Base-by-base conservation (phyloP, 2,797 vertebrate genomes). In the Artibeus jamaicensis region DNA sequence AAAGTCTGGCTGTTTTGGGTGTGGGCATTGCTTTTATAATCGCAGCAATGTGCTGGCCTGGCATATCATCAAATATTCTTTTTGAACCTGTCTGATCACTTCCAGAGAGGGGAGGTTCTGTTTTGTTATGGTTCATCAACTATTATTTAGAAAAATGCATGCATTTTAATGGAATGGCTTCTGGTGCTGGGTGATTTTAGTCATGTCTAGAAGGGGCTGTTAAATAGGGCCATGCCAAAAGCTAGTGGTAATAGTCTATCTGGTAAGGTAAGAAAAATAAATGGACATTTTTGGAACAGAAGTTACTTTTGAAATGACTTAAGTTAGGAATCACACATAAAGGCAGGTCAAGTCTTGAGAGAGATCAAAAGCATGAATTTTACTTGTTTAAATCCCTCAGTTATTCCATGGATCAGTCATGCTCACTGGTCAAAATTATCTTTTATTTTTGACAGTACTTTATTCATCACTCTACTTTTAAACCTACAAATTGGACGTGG, bases 21-120 rank as follows among this genome's bases (percentile, higher is more conserved):
- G 76, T 86, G 81, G 94, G 67, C 55, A 89, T 39, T 95, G 91
- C 73, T 84, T 84, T 81, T 78, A 76, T 96, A 94, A 96, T 91
- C 14, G 2, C 71, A 91, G 71, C 65, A 90, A 96, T 78, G 86
- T 93, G 79, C 71, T 95, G 48, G 24, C 46, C 92, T 97, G 96
- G 93, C 83, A 78, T 76, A 50, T 73, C 81, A 87, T 93, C 95
- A 94, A 79, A 90, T 94, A 86, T 62, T 93, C 78, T 93, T 95
- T 97, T 91, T 93, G 82, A 97, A 94, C 88, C 93, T 89, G 86
- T 96, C 85, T 96, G 94, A 95, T 97, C 65, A 96, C 59, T 97
- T 97, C 93, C 93, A 97, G 93, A 97, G 91, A 95, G 76, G 37
- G 46, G 86, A 97, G 65, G 46, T 96, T 95, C 86, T 89, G 68